A percentile compares a stretch with the other conserved stretches of the same genome.
Conservation (phyloP, 2,888 invertebrate genomes). For the Miltochrista miniata region DNA sequence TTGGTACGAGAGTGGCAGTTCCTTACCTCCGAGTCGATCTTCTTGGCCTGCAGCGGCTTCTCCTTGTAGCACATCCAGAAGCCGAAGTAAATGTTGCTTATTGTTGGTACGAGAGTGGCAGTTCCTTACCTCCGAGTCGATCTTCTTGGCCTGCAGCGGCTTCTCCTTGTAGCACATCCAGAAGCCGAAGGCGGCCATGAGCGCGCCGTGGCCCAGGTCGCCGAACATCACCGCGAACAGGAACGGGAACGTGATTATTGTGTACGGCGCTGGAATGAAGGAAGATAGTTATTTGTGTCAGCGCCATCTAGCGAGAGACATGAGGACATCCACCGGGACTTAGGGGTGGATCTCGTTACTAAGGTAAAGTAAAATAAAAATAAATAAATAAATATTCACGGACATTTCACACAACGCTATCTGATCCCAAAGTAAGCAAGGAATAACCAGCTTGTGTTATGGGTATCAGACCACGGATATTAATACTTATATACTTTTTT, state of each 20-base stretch:
- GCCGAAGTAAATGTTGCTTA: conserved; percentile 84
- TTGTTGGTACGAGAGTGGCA: neutral
- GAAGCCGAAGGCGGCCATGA: conserved; percentile 95
- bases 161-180: conserved; percentile 99
- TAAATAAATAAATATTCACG: too few relatives aligned
- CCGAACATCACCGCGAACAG: conserved; percentile 99
- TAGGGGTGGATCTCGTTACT: too few relatives aligned
- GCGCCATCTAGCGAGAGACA: too few relatives aligned
- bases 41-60: conserved; percentile 93
- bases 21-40: conserved; percentile 92
- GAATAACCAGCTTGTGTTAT: too few relatives aligned
- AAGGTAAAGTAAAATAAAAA: too few relatives aligned
- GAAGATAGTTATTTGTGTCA: neutral
- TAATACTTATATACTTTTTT: too few relatives aligned
- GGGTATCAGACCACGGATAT: too few relatives aligned
- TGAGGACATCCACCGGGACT: too few relatives aligned
- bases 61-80: conserved; percentile 98
- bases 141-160: conserved; percentile 92
- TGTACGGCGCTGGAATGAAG: conserved; percentile 89
- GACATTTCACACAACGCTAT: too few relatives aligned
- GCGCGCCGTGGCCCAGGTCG: conserved; percentile 96
- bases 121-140: conserved; percentile 92
- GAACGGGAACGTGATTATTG: conserved; percentile 98
- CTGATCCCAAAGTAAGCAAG: too few relatives aligned
- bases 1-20: neutral